These are phyloP conservation scores for Podiceps cristatus DNA, from an alignment of 2,113 vertebrate species.

Conservation along the genomic window DNA sequence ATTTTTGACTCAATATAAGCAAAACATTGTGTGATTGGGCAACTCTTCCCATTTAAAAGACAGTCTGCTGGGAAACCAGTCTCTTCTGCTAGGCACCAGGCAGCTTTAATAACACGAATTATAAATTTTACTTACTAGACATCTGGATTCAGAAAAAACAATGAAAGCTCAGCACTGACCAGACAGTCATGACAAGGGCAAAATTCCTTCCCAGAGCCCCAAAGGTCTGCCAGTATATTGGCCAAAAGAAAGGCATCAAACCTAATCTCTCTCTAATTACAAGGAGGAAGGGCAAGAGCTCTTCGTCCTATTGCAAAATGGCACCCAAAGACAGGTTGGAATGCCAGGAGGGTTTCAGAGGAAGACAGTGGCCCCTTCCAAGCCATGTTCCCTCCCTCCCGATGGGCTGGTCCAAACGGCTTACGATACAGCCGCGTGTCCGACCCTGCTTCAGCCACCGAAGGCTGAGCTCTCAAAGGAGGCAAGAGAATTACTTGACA, in stretches of 20 bases:
- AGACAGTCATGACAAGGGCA: background rate
- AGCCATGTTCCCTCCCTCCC: background rate
- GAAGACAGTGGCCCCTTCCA: background rate
- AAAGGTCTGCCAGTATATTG: background rate
- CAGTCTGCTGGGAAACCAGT: background rate
- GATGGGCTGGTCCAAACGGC: background rate
- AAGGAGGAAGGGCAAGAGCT: background rate
- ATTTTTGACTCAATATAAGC: background rate
- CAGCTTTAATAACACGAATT: background rate
- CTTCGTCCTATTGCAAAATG: background rate
- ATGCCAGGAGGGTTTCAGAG: background rate
- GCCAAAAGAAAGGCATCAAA: background rate
- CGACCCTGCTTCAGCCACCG: rapidly evolving
- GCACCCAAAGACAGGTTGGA: background rate
- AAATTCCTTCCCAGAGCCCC: background rate
- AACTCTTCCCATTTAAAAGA: background rate
- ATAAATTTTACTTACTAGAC: background rate
- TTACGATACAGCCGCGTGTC: background rate
- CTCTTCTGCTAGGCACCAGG: background rate
- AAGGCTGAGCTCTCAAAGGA: background rate
- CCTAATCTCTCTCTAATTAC: background rate
- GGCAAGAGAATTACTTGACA: background rate
- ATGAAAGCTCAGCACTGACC: background rate
- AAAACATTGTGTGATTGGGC: background rate
- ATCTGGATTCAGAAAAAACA: background rate